Base-by-base conservation (phyloP, 1,140 invertebrate species). In the Tyrophagus putrescentiae region DNA sequence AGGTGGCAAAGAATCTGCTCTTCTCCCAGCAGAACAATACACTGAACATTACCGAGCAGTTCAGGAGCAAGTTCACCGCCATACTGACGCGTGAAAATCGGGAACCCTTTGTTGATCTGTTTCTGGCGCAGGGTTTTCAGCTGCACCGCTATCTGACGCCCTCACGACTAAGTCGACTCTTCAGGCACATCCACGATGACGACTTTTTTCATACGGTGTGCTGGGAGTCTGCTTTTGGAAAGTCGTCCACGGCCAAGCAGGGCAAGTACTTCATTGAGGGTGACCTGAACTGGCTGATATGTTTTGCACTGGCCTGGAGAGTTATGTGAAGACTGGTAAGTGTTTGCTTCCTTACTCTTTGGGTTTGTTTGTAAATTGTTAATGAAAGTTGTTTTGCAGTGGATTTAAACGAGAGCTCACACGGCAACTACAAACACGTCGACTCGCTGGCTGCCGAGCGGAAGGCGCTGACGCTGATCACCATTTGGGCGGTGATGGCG, bases 21-120 rank as follows among this genome's bases (percentile, higher is more conserved):
- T 72, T 75, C 58, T 52, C 70, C 33, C 67, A 68, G 61, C 68
- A 72, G 60, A 69, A 68, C 31, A 68, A 66, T 11, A 67, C 67
- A 31, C 65, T 64, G 45, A 56, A 53, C 56, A 36, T 41, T 18
- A 33, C 53, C 29, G 65, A 74, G 70, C 67, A 75, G 3, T 68
- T 72, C 28, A 69, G 72, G 60, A 64, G 68, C 31, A 64, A 75
- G 34, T 75, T 76, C 65, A 69, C 74, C 57, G 65, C 72, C 57
- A 71, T 73, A 0, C 57, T 76, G 18, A 48, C 73, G 5, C 64
- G 69, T 48, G 66, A 67, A 16, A 67, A 73, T 31, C 68, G 74
- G 33, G 74, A 76, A 65, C 69, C 69, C 36, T 76, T 76, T 65
- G 70, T 76, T 1, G 72, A 73, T 21, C 60, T 75, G 16, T 75